Percentiles rank a stretch among this genome's conserved stretches.
Conservation (phyloP, 2,797 vertebrate genomes). For the Tragelaphus oryx region DNA sequence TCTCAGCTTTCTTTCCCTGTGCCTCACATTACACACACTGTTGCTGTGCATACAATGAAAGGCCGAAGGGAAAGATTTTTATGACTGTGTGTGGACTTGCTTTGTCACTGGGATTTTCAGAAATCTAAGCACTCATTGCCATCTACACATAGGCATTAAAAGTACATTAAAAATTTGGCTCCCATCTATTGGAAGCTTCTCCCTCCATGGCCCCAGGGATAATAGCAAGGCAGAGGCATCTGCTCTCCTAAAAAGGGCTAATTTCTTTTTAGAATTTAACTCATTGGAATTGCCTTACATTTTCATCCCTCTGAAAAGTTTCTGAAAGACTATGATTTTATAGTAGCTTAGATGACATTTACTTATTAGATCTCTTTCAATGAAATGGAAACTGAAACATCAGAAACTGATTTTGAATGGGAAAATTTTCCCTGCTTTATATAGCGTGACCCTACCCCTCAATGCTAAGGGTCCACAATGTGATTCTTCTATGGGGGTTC, state of each 20-base stretch:
- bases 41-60: neutral
- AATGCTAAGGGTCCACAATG: neutral
- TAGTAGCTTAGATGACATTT: neutral
- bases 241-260: neutral
- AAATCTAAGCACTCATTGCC: neutral
- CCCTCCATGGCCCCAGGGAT: no score
- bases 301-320: neutral
- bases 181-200: neutral
- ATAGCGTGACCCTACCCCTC: neutral
- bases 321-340: neutral
- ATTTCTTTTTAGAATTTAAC: neutral
- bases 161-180: neutral
- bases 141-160: neutral
- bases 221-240: neutral
- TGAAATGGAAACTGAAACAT: neutral
- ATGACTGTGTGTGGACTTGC: neutral
- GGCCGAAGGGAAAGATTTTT: neutral
- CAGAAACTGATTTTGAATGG: neutral
- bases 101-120: neutral
- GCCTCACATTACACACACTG: neutral
- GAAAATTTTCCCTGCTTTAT: neutral
- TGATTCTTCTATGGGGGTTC: neutral
- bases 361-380: neutral
- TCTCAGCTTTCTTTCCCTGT: neutral
- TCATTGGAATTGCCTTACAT: constrained; percentile 2